These are phyloP conservation scores for Rhinogobio ventralis DNA, from an alignment of 2,797 vertebrate genomes.

Conservation along the genomic window DNA sequence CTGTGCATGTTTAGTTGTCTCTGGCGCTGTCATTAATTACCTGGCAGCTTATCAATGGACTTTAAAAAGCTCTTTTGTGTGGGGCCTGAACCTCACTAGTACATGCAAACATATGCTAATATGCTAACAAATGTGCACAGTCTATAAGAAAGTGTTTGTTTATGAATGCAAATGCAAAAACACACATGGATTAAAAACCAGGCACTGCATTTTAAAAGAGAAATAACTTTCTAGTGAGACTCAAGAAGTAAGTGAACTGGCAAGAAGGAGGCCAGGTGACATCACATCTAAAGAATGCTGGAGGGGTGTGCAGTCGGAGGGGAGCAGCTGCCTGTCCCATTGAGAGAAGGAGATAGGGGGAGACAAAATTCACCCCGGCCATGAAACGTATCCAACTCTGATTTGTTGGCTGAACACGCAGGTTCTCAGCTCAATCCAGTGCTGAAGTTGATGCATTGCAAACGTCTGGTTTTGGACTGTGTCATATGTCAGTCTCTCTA, in stretches of 20 bases:
- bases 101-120: conserved; percentile 43
- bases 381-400: conserved; percentile 48
- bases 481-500: conserved; percentile 34
- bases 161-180: conserved; percentile 28
- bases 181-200: conserved; percentile 27
- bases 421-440: conserved; percentile 12
- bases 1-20: conserved; percentile 24
- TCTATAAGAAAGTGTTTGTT: background rate
- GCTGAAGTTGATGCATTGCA: conserved; percentile 1
- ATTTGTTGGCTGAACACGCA: conserved; percentile 48
- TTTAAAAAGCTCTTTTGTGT: conserved; percentile 41
- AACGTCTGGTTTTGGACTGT: background rate
- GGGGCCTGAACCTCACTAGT: conserved; percentile 1
- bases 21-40: conserved; percentile 26
- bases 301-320: conserved; percentile 44
- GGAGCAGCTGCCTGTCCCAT: conserved; percentile 58
- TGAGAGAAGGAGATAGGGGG: conserved; percentile 47
- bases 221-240: conserved; percentile 54
- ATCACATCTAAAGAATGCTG: conserved; percentile 73
- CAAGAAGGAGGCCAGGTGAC: conserved; percentile 60
- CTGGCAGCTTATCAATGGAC: conserved; percentile 15
- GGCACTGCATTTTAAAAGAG: conserved; percentile 31
- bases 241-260: conserved; percentile 51
- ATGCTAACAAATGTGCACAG: conserved; percentile 19
- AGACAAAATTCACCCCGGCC: conserved; percentile 48